Conservation (phyloP, 2,113 vertebrate species). For the Rhinogobius similis region DNA sequence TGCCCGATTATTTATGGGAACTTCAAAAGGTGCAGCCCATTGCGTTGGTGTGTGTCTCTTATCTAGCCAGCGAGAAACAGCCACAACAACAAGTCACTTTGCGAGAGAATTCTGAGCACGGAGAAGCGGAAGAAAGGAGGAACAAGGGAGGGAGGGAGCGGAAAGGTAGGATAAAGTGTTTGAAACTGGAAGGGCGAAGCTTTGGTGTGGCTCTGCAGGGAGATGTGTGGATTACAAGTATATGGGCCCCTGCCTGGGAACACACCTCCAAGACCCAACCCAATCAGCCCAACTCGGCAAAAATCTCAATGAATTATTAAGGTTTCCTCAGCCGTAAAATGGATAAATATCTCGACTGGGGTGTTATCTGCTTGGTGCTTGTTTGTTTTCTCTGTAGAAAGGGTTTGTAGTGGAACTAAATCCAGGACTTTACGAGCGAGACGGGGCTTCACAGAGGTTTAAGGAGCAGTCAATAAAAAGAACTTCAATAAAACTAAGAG, state of each 20-base stretch:
- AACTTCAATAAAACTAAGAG: background rate
- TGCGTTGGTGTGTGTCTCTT: conserved; percentile 67
- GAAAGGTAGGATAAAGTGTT: conserved; percentile 54
- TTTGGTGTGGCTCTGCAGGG: conserved; percentile 36
- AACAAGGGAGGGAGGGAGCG: conserved; percentile 30
- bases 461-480: conserved; percentile 12
- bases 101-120: conserved; percentile 51
- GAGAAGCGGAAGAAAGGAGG: conserved; percentile 30
- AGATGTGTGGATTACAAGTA: conserved; percentile 62
- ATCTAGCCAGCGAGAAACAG: conserved; percentile 64
- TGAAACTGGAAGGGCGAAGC: conserved; percentile 28
- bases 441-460: conserved; percentile 1
- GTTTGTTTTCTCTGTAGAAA: conserved; percentile 9
- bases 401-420: conserved; percentile 13
- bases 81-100: conserved; percentile 71
- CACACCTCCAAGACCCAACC: background rate
- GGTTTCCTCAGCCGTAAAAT: conserved; percentile 3
- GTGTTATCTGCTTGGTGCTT: conserved; percentile 7
- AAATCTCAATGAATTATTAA: conserved; percentile 10
- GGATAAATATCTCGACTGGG: background rate
- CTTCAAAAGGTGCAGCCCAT: conserved; percentile 75
- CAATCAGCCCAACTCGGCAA: conserved; percentile 17
- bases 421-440: conserved; percentile 9
- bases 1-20: conserved; percentile 68
- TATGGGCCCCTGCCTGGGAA: conserved; percentile 61